phyloP scores from a whole-genome alignment of 1,140 invertebrate genomes.

The Formica selysi region DNA sequence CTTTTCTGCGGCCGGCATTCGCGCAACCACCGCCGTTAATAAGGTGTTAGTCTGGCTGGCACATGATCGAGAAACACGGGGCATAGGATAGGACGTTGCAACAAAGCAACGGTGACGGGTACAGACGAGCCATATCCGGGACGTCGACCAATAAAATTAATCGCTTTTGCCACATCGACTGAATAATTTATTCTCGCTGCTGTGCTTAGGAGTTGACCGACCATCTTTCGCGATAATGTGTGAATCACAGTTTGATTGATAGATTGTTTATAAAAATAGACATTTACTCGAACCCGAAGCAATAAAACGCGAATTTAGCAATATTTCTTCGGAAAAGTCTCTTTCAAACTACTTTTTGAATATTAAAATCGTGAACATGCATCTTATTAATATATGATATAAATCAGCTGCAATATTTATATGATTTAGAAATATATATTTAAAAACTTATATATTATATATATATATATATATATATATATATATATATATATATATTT shows the following conservation, averaged over 20 bases:
- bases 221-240: constrained; percentile 62
- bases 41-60: constrained; percentile 73
- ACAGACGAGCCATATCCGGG: constrained; percentile 83
- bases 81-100: constrained; percentile 76
- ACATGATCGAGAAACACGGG: constrained; percentile 74
- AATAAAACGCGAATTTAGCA: background rate
- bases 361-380: background rate
- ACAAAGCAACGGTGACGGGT: constrained; percentile 79
- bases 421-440: background rate
- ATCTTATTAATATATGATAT: background rate
- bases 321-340: constrained; percentile 11
- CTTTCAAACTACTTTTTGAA: background rate
- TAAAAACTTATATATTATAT: background rate
- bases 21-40: constrained; percentile 71
- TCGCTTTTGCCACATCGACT: constrained; percentile 80
- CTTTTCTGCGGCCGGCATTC: constrained; percentile 69
- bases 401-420: background rate
- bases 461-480: no score
- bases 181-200: constrained; percentile 83
- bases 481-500: no score
- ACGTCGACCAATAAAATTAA: constrained; percentile 84
- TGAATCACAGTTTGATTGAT: background rate
- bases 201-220: constrained; percentile 69
- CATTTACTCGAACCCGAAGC: background rate
- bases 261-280: constrained; percentile 17